Evolutionary conservation across 1,140 invertebrate genomes (phyloP), one percentile per base, ranked within the genome.

Genomic region (Physella acuta): DNA sequence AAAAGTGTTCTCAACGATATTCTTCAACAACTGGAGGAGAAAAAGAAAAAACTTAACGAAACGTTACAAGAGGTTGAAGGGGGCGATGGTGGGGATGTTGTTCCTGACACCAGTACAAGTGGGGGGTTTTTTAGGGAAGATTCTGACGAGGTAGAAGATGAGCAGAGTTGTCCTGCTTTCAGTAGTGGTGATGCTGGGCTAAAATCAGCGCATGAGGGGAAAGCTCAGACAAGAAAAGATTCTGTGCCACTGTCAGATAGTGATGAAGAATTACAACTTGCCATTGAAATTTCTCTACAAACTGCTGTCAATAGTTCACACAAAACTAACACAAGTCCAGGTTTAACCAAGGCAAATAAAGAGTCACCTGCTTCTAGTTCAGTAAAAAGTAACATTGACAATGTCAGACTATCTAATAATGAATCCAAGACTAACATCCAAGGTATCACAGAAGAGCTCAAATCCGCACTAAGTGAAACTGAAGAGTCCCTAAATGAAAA

Each of bases 211-310:
- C 53, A 55, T 55, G 53, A 5, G 8, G 8, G 8, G 26, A 20
- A 5, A 14, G 8, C 8, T 44, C 20, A 8, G 8, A 8, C 39
- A 11, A 44, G 20, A 20, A 44, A 11, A 8, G 8, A 11, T 8
- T 11, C 8, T 11, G 20, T 11, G 8, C 39, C 39, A 11, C 8
- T 20, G 20, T 56, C 51, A 11, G 64, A 66, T 30, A 37, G 33
- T 56, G 66, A 68, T 60, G 66, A 68, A 33, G 55, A 68, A n/a
- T 55, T 68, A 26, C 59, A 59, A 51, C 37, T 68, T 51, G 66
- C 66, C 33, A 68, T 59, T 30, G 56, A 68, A 28, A 30, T 68
- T 3, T 68, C 66, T 24, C 33, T 68, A 36, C 66, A 68, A 30
- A 31, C 56, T 44, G 56, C n/a, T n/a, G n/a, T n/a, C n/a, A n/a